These are phyloP conservation scores for Chionomys nivalis DNA, from an alignment of 2,113 vertebrate species.

Conservation along the genomic window DNA sequence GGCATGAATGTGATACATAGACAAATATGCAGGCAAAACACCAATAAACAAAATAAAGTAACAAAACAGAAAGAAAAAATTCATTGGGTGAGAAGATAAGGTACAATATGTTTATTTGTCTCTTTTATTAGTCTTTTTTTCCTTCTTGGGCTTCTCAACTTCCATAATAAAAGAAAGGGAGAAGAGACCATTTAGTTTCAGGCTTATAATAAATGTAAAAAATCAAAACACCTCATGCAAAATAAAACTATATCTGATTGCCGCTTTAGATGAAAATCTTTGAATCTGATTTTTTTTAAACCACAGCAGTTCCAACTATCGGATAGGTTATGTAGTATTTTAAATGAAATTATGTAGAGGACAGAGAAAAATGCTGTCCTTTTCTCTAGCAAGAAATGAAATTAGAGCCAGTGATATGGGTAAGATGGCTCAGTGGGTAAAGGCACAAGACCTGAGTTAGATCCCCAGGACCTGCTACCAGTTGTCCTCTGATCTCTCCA, in stretches of 20 bases:
- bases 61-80: neutral
- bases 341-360: conserved; percentile 56
- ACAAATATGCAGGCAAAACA: neutral
- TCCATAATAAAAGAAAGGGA: neutral
- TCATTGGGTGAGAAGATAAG: neutral
- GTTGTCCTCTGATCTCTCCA: neutral
- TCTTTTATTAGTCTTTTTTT: neutral
- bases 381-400: conserved; percentile 80
- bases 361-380: conserved; percentile 14
- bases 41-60: neutral
- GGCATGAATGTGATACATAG: neutral
- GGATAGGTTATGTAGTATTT: conserved; percentile 43
- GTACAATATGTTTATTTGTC: neutral
- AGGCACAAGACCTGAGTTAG: neutral
- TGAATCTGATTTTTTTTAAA: conserved; percentile 42
- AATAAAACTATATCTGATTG: conserved; percentile 41
- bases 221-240: conserved; percentile 32
- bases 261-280: conserved; percentile 62
- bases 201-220: neutral
- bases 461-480: neutral
- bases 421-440: neutral
- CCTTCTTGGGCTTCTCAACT: neutral
- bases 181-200: neutral
- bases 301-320: neutral
- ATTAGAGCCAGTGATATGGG: conserved; percentile 53